Percentiles rank a stretch among this genome's conserved stretches.
Conservation (phyloP, 1,140 invertebrate genomes). For the Metopolophium dirhodum region DNA sequence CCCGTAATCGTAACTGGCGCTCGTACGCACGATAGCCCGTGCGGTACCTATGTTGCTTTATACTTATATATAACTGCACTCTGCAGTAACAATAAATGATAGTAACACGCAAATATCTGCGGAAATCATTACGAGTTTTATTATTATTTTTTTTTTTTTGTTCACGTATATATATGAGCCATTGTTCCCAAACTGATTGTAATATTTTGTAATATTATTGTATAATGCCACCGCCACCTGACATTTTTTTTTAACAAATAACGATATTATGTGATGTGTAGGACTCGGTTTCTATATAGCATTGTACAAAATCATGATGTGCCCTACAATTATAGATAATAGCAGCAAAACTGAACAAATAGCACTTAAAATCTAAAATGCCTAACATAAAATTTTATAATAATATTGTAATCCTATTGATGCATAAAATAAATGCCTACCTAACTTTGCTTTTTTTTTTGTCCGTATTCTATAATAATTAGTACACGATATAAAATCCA, state of each 20-base stretch:
- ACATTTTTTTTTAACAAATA: background rate
- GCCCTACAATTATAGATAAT: background rate
- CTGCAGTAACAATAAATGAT: background rate
- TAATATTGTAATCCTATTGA: too few relatives aligned
- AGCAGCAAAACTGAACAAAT: background rate
- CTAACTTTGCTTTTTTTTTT: too few relatives aligned
- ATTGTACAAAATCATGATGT: background rate
- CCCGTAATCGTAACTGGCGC: background rate
- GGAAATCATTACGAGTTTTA: background rate
- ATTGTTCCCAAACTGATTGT: background rate
- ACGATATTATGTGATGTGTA: background rate
- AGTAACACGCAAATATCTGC: background rate
- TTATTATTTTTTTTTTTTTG: background rate
- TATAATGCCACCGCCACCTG: background rate
- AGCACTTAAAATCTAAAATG: background rate
- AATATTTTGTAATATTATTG: constrained; percentile 10
- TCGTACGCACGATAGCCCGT: too few relatives aligned
- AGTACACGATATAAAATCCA: too few relatives aligned
- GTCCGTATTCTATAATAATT: too few relatives aligned
- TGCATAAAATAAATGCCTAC: too few relatives aligned
- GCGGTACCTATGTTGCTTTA: background rate
- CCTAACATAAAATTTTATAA: too few relatives aligned
- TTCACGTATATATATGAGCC: background rate
- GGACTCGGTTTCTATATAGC: background rate
- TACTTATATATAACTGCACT: background rate